Conservation (phyloP, 2,113 vertebrate species). For the Naja naja region DNA sequence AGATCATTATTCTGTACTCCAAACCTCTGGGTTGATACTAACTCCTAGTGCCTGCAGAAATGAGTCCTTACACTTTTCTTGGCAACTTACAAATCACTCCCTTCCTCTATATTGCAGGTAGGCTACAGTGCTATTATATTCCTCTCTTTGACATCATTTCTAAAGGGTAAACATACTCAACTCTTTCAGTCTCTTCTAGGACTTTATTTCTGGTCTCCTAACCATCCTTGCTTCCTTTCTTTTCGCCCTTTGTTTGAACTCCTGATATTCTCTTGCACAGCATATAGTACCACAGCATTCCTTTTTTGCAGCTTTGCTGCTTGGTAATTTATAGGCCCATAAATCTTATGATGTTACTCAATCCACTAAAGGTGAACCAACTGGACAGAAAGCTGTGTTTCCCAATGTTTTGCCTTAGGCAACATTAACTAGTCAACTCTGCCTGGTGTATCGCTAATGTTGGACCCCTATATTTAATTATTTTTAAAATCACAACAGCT, state of each 20-base stretch:
- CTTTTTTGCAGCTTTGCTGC: not conserved
- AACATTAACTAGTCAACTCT: not conserved
- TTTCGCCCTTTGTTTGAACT: not conserved
- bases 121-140: not conserved
- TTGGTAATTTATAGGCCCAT: not conserved
- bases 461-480: not conserved
- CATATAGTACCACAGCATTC: not conserved
- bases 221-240: not conserved
- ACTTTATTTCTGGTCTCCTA: not conserved
- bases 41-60: not conserved
- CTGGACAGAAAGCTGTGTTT: not conserved
- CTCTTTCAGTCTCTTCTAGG: not conserved
- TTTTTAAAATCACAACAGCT: not conserved
- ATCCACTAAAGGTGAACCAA: not conserved
- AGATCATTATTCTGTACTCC: not conserved
- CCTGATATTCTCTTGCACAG: not conserved
- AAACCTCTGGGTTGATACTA: not conserved
- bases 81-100: not conserved
- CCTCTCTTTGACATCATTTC: not conserved
- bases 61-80: not conserved
- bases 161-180: not conserved
- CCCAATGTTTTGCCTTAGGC: not conserved
- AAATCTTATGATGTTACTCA: not conserved
- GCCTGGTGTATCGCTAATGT: not conserved
- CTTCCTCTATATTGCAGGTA: not conserved